A percentile compares a stretch with the other conserved stretches of the same genome.
These are phyloP conservation scores for Parotocinclus haroldoi DNA, from an alignment of 2,797 vertebrate genomes.

Conservation along the genomic window DNA sequence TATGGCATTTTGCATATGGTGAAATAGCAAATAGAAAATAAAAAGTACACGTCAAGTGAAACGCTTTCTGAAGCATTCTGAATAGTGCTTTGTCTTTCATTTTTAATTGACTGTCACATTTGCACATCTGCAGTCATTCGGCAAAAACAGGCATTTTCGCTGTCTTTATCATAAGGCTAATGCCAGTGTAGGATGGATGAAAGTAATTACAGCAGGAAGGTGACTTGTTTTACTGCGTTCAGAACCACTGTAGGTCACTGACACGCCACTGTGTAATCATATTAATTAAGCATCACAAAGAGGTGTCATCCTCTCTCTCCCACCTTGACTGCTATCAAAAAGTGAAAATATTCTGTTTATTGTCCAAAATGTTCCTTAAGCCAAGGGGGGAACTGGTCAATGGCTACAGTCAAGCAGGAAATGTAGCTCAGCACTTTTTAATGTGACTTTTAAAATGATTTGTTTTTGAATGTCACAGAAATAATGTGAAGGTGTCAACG, in stretches of 20 bases:
- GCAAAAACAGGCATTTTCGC: constrained; percentile 67
- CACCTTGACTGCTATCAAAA: neutral
- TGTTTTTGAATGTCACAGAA: too few species aligned
- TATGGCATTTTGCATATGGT: constrained; percentile 57
- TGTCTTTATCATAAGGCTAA: constrained; percentile 74
- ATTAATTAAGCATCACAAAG: constrained; percentile 40
- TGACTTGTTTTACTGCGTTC: constrained; percentile 60
- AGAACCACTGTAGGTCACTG: constrained; percentile 51
- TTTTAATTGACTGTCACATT: constrained; percentile 78
- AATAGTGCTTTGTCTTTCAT: constrained; percentile 71
- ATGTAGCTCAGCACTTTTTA: too few species aligned
- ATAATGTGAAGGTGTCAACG: too few species aligned
- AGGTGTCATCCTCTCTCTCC: neutral
- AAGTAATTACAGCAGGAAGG: constrained; percentile 66
- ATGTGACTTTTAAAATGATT: too few species aligned
- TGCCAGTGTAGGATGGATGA: constrained; percentile 70
- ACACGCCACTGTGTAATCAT: constrained; percentile 44
- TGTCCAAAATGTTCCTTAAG: neutral
- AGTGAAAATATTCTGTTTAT: constrained; percentile 3
- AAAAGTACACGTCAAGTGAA: constrained; percentile 60
- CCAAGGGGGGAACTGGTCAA: neutral
- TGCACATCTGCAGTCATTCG: constrained; percentile 65
- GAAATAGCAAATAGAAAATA: constrained; percentile 25
- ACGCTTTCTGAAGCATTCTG: constrained; percentile 68
- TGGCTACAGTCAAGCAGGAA: too few species aligned